Base-by-base conservation (phyloP, 2,888 invertebrate species). In the Hirtodrosophila confusa region DNA sequence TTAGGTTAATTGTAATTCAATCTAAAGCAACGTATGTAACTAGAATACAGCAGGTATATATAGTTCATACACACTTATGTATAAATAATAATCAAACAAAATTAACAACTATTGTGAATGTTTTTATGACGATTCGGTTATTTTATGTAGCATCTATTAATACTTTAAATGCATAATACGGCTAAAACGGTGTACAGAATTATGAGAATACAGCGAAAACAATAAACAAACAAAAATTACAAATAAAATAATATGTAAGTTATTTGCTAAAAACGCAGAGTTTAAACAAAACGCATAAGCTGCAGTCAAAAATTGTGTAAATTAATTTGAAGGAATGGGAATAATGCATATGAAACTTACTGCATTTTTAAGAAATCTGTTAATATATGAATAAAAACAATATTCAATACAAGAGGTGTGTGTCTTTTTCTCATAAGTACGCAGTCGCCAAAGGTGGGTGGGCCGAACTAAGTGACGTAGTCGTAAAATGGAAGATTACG, bases 311-410 rank as follows among this genome's bases (percentile, higher is more conserved):
- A 70, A 64, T 68, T 80, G 83, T 86, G 73, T 60, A 86, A 75
- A 78, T 56, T 61, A 66, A 70, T 69, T 73, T 53, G 70, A 70
- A 49, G 70, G 47, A 60, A 57, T 43, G 73, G 50, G 40, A 70
- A 64, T 70, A 80, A 86, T 83, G 88, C 80, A 84, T 79, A 83
- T 77, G 71, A 78, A 84, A 88, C 71, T 76, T 78, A 88, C 82
- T 89, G 88, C 88, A 90, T 89, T 89, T 89, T 89, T 88, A 89
- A 87, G 75, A 69, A 90, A 88, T 89, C 90, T 90, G 90, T 89
- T 90, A 90, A 89, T 88, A 89, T 84, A 89, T 89, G 84, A 88
- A 89, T 84, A 88, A 86, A 65, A 69, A 69, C 31, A 41, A 47
- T 60, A 60, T 57, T 69, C 45, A 54, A 62, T 31, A 40, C 12